These are phyloP conservation scores for Heliconius congener DNA, from an alignment of 1,140 invertebrate species.

Conservation along the genomic window DNA sequence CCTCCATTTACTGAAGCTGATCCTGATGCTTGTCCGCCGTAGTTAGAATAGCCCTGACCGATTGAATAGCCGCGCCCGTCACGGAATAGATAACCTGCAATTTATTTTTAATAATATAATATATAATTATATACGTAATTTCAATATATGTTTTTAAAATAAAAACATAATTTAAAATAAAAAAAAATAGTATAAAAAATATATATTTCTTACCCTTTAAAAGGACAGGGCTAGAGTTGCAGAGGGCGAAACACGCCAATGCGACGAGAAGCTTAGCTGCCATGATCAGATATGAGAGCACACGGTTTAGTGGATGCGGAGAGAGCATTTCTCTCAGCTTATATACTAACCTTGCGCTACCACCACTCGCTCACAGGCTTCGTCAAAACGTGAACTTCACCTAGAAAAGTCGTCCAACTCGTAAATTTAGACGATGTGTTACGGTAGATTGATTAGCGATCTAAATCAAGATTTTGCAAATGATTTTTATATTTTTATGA, in stretches of 20 bases:
- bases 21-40: slow-evolving; percentile 47
- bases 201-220: slow-evolving; percentile 59
- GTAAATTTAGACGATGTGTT: slow-evolving; percentile 65
- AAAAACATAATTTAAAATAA: background rate
- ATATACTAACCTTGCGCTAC: slow-evolving; percentile 62
- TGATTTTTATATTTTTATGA: slow-evolving; percentile 42
- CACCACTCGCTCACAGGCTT: slow-evolving; percentile 40
- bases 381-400: slow-evolving; percentile 56
- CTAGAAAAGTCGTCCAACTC: slow-evolving; percentile 58
- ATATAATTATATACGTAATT: background rate
- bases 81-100: slow-evolving; percentile 58
- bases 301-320: slow-evolving; percentile 64
- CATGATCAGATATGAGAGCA: slow-evolving; percentile 58
- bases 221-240: slow-evolving; percentile 56
- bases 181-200: background rate
- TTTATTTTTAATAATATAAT: background rate
- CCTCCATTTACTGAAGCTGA: slow-evolving; percentile 53
- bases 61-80: slow-evolving; percentile 62
- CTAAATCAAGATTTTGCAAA: slow-evolving; percentile 48
- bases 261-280: slow-evolving; percentile 64
- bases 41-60: slow-evolving; percentile 55
- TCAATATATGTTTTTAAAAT: background rate
- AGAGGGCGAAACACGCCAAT: slow-evolving; percentile 57
- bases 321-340: slow-evolving; percentile 78
- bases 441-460: slow-evolving; percentile 64